Evolutionary conservation across 2,113 vertebrate genomes (phyloP).

Genomic region (Fukomys damarensis): DNA sequence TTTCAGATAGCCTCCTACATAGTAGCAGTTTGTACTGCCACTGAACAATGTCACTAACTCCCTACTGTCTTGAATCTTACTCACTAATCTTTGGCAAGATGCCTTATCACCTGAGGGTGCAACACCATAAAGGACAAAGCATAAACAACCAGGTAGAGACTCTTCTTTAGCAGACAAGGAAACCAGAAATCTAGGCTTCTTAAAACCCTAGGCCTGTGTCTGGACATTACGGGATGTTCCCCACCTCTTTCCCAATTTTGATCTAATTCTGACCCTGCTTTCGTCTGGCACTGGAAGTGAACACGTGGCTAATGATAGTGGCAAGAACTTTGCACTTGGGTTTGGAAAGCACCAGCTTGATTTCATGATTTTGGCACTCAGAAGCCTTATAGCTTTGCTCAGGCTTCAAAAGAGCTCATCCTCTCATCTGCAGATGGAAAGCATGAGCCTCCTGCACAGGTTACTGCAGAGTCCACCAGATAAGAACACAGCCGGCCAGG

Average conservation of each 20-base stretch:
- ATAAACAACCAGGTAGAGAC: background rate
- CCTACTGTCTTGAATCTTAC: background rate
- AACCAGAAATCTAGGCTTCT: background rate
- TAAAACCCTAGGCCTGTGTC: background rate
- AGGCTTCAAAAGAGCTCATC: background rate
- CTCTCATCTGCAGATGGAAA: background rate
- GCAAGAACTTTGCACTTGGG: background rate
- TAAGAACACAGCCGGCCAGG: accelerated
- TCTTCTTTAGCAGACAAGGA: background rate
- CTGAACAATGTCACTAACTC: background rate
- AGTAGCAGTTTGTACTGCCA: accelerated
- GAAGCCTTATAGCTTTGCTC: background rate
- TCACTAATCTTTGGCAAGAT: background rate
- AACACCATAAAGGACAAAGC: background rate
- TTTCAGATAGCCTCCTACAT: background rate
- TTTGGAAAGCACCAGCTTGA: background rate
- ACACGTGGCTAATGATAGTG: background rate
- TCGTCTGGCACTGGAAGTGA: background rate
- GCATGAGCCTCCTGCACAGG: background rate
- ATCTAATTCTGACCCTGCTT: background rate
- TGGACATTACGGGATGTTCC: background rate
- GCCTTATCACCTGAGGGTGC: background rate
- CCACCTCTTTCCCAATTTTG: background rate
- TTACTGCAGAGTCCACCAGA: background rate
- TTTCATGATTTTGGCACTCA: background rate